Base-by-base conservation (phyloP, 2,888 invertebrate genomes). In the Troilus luridus region DNA sequence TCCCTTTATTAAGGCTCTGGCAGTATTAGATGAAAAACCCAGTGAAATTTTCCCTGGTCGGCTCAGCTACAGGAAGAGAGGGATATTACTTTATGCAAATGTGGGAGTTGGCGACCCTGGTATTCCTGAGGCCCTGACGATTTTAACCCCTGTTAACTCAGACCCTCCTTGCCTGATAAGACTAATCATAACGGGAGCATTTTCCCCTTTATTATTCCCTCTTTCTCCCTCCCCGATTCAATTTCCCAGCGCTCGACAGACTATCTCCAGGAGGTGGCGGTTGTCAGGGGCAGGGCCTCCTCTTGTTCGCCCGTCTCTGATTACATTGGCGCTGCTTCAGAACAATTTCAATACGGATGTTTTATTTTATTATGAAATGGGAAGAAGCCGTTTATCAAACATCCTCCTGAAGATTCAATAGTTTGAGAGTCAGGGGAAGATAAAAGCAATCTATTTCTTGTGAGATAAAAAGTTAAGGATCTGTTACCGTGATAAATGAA, bases 41-140 rank as follows among this genome's bases (percentile, higher is more conserved):
- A 19, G 85, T 7, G 85, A 85, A 85, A 85, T 85, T 85, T 58
- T 58, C 85, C 85, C n/a, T n/a, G 85, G 21, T 19, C 56, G 54
- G 56, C 56, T 56, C 56, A 21, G 85, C 85, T 58, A 58, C 56
- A 21, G 54, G 56, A 85, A 14, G 85, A 85, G 85, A 85, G 85
- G 85, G 85, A 85, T 85, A 85, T 85, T 85, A 85, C 85, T 85
- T 85, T 85, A 85, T 85, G 85, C 85, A 85, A 85, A 85, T 85
- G n/a, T 56, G 56, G n/a, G 56, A n/a, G 85, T 85, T 58, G 54
- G 85, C 85, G 56, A 85, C 85, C 85, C 85, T 77, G 21, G 85
- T n/a, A 85, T 85, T 85, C 85, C 85, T 85, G 27, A 54, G 56
- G 85, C 56, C n/a, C 85, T 85, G 85, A 85, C 85, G 85, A 85